Percentiles rank a stretch among this genome's conserved stretches.
These are phyloP conservation scores for Nothobranchius furzeri DNA, from an alignment of 2,113 vertebrate genomes.

Conservation along the genomic window DNA sequence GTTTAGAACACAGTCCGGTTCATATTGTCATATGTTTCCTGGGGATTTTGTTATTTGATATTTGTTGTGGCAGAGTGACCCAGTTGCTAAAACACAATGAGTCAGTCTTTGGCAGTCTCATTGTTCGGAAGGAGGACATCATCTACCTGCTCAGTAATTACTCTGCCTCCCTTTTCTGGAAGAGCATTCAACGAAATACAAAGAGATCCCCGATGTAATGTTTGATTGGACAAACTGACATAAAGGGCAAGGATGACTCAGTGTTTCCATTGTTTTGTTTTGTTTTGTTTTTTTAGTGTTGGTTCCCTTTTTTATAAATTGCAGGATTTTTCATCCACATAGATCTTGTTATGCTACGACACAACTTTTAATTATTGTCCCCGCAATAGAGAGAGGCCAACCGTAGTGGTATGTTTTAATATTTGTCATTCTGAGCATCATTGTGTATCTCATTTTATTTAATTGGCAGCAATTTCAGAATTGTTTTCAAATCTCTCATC, in stretches of 20 bases:
- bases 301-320: not conserved
- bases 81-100: not conserved
- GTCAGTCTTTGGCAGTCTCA: not conserved
- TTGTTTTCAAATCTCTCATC: no score
- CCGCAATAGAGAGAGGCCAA: no score
- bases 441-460: no score
- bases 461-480: no score
- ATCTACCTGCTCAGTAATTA: not conserved
- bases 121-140: conserved; percentile 4
- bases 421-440: no score
- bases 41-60: not conserved
- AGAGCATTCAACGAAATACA: not conserved
- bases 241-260: not conserved
- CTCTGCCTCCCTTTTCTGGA: not conserved
- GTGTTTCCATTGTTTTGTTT: no score
- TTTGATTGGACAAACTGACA: not conserved
- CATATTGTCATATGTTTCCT: not conserved
- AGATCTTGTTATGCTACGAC: no score
- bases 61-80: conserved; percentile 9
- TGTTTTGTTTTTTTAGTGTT: no score
- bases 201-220: not conserved
- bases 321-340: no score
- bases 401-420: no score
- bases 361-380: no score
- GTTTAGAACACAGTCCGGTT: not conserved